A percentile compares a stretch with the other conserved stretches of the same genome.
Conservation (phyloP, 2,797 vertebrate genomes). For the Pygocentrus nattereri region DNA sequence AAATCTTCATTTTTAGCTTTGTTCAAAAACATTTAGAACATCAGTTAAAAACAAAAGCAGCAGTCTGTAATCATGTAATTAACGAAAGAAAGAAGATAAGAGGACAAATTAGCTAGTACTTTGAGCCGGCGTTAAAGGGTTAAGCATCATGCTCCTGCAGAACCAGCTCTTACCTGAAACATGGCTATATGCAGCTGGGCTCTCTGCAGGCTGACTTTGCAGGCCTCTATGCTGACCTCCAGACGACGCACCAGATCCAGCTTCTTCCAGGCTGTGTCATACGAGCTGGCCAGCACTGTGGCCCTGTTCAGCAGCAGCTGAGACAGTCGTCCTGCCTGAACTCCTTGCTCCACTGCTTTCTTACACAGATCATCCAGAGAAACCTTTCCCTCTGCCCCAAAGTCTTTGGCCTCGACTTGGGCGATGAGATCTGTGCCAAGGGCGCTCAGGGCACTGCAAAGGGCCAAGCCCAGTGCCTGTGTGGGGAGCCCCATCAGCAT, state of each 20-base stretch:
- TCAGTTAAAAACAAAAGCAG: too few species aligned
- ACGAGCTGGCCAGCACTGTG: slow-evolving; percentile 93
- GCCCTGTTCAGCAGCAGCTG: slow-evolving; percentile 94
- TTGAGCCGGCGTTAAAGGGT: too few species aligned
- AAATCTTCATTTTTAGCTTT: too few species aligned
- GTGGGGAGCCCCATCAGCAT: slow-evolving; percentile 95
- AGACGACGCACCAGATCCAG: slow-evolving; percentile 91
- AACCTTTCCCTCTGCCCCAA: slow-evolving; percentile 95
- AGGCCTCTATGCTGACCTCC: slow-evolving; percentile 90
- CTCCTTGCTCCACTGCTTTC: slow-evolving; percentile 92
- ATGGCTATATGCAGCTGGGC: slow-evolving; percentile 94
- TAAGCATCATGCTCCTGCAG: background rate
- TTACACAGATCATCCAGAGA: slow-evolving; percentile 96
- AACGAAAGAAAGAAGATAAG: too few species aligned
- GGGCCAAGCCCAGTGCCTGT: slow-evolving; percentile 90
- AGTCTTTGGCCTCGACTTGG: slow-evolving; percentile 97
- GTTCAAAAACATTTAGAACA: too few species aligned
- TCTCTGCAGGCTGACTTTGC: slow-evolving; percentile 93
- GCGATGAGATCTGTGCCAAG: slow-evolving; percentile 92
- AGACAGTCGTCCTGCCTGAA: slow-evolving; percentile 88
- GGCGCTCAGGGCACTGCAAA: slow-evolving; percentile 94
- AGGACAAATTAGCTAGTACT: too few species aligned
- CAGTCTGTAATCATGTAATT: too few species aligned
- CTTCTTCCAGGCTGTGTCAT: slow-evolving; percentile 97
- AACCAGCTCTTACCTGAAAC: slow-evolving; percentile 87